phyloP scores from a whole-genome alignment of 2,113 vertebrate genomes.

The Corvus hawaiiensis region DNA sequence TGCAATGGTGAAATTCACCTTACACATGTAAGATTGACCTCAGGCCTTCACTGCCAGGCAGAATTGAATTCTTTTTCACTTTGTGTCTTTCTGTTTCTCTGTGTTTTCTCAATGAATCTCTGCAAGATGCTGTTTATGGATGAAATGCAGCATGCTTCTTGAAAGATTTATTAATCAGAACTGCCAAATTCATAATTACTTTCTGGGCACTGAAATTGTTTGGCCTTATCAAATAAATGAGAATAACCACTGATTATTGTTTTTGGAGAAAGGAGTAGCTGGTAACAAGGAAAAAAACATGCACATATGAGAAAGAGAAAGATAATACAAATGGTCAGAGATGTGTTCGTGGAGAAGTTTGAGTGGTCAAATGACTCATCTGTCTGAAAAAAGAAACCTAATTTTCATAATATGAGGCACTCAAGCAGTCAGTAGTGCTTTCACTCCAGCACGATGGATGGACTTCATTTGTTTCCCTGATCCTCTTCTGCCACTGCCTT shows the following conservation, averaged over 20 bases:
- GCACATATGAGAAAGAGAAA: background rate
- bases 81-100: background rate
- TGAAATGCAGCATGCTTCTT: slow-evolving; percentile 8
- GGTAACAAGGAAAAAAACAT: slow-evolving; percentile 16
- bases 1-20: background rate
- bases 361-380: slow-evolving; percentile 11
- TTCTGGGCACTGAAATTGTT: slow-evolving; percentile 41
- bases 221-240: slow-evolving; percentile 49
- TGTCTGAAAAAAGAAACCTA: background rate
- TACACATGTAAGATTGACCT: background rate
- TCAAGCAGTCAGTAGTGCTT: background rate
- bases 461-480: background rate
- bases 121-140: background rate
- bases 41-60: background rate
- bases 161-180: slow-evolving; percentile 53
- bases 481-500: background rate
- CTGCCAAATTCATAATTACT: slow-evolving; percentile 59
- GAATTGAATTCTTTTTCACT: background rate
- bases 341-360: background rate
- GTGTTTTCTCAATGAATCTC: background rate
- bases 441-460: background rate
- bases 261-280: slow-evolving; percentile 23
- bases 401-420: background rate
- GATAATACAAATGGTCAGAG: background rate
- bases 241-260: slow-evolving; percentile 18